Percentiles rank a stretch among this genome's conserved stretches.
These are phyloP conservation scores for Myioborus miniatus DNA, from an alignment of 2,797 vertebrate genomes.

Conservation along the genomic window DNA sequence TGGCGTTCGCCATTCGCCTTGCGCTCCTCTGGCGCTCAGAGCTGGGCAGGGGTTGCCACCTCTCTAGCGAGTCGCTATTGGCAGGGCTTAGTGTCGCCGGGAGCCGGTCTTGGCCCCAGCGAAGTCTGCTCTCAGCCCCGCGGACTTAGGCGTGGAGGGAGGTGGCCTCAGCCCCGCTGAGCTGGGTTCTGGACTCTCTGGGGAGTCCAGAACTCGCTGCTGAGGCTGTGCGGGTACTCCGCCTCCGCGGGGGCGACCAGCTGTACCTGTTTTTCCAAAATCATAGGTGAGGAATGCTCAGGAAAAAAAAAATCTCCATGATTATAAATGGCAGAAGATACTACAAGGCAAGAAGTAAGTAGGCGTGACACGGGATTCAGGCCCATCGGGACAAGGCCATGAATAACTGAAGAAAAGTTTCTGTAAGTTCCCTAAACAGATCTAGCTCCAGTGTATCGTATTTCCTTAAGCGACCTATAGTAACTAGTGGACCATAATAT, in stretches of 20 bases:
- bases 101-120: not conserved
- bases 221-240: not conserved
- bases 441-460: not conserved
- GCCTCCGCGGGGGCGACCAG: not conserved
- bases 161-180: not conserved
- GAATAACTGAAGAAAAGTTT: not conserved
- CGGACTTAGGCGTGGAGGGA: not conserved
- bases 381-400: not conserved
- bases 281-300: not conserved
- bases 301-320: not conserved
- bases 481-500: not conserved
- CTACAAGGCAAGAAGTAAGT: not conserved
- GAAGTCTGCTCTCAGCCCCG: not conserved
- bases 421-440: slow-evolving; percentile 2
- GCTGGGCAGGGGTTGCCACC: not conserved
- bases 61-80: not conserved
- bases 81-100: not conserved
- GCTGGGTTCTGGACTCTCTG: not conserved
- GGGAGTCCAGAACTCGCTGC: not conserved
- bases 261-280: not conserved
- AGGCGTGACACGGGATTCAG: not conserved
- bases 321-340: not conserved
- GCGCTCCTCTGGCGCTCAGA: not conserved
- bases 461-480: not conserved
- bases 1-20: not conserved